phyloP scores from a whole-genome alignment of 2,113 vertebrate genomes.

The Ophiodon elongatus region DNA sequence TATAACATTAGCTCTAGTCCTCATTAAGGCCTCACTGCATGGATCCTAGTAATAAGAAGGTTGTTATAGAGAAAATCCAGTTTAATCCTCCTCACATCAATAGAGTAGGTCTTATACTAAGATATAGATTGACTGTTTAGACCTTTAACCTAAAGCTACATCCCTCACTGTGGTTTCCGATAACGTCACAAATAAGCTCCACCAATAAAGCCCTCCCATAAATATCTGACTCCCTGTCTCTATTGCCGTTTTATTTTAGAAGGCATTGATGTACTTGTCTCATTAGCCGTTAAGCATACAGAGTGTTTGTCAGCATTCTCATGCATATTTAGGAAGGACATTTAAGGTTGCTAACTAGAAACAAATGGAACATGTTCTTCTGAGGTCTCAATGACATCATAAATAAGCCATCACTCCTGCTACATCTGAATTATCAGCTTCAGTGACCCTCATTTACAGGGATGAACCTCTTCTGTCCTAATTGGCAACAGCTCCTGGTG shows the following conservation, averaged over 20 bases:
- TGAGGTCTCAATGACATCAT: neutral
- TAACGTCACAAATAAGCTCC: neutral
- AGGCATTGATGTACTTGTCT: neutral
- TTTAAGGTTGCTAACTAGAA: conserved; percentile 6
- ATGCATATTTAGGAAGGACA: neutral
- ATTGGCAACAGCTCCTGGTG: conserved; percentile 37
- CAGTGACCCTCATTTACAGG: conserved; percentile 37
- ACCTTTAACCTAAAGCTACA: conserved; percentile 18
- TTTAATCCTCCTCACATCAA: neutral
- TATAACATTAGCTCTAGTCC: neutral
- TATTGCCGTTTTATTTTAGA: neutral
- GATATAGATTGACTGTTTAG: neutral
- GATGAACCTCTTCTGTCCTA: conserved; percentile 57
- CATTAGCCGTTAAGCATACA: conserved; percentile 6
- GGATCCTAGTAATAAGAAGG: neutral
- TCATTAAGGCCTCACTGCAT: neutral
- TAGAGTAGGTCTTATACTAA: neutral
- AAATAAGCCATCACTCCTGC: conserved; percentile 16
- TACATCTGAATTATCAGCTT: conserved; percentile 32
- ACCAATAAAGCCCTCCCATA: neutral
- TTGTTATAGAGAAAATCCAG: neutral
- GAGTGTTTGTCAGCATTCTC: conserved; percentile 15
- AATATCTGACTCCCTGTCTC: conserved; percentile 2
- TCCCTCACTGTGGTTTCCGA: neutral
- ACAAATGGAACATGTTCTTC: neutral